Evolutionary conservation across 2,797 vertebrate species (phyloP), one percentile per base, ranked within the genome.

Genomic region (Cuculus canorus): DNA sequence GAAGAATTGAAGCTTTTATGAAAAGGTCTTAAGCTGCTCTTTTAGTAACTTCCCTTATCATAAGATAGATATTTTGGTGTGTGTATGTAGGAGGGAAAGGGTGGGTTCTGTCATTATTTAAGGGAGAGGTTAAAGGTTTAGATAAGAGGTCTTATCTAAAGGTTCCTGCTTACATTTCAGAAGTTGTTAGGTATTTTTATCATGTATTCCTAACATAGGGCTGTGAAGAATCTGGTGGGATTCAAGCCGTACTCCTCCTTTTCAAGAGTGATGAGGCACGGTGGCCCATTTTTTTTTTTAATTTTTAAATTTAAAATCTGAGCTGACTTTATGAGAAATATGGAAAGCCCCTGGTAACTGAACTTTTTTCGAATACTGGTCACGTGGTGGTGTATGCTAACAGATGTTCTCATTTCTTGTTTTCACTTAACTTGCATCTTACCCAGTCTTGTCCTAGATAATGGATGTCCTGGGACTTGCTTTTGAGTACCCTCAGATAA

Each of bases 81-180:
- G 43, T 33, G 45, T n/a, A n/a, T 80, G 63, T 82, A 84, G 88
- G 76, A 84, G 65, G 68, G 23, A 72, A 69, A 85, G 80, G 54
- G 47, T 78, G 48, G 35, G 4, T 72, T 92, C 77, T 93, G 83
- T 56, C 65, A 25, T 90, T 85, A 56, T 84, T 94, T 88, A 59
- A 84, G 83, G 94, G 70, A 90, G 52, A 86, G 39, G 56, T 92
- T 78, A 94, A 86, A 75, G 39, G 45, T 71, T 89, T 59, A 68
- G 86, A 64, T 95, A 91, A 71, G 52, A 30, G 39, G 68, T 92
- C 76, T 86, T 77, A 81, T 60, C 71, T 88, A 88, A 93, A 70
- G 57, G 93, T 94, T 82, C 15, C 54, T 78, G n/a, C n/a, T n/a
- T n/a, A 41, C 35, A 64, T 61, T 93, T 92, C 45, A 95, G 87